A percentile compares a stretch with the other conserved stretches of the same genome.
Evolutionary conservation across 2,797 vertebrate species (phyloP).

Genomic region (Hozukius guyotensis): DNA sequence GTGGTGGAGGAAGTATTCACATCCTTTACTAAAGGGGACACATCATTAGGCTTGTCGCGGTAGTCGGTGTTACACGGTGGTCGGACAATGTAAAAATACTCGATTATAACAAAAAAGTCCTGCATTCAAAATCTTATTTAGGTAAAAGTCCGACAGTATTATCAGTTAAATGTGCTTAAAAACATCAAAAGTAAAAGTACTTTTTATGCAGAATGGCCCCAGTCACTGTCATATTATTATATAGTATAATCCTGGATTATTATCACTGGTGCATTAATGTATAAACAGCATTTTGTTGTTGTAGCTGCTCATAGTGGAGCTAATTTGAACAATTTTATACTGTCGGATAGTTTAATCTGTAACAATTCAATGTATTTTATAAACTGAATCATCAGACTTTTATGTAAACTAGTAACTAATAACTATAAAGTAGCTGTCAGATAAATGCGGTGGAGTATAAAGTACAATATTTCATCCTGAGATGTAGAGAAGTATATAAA

Average conservation of each 20-base stretch:
- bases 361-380: too few species aligned
- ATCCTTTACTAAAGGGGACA: neutral
- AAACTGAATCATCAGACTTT: too few species aligned
- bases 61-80: too few species aligned
- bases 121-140: neutral
- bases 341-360: neutral
- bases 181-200: too few species aligned
- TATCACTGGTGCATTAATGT: neutral
- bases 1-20: neutral
- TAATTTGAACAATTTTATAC: neutral
- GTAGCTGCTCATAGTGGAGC: too few species aligned
- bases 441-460: neutral
- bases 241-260: neutral
- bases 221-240: rapidly evolving
- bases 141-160: too few species aligned
- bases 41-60: too few species aligned
- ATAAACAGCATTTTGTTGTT: too few species aligned
- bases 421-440: too few species aligned
- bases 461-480: neutral
- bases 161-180: too few species aligned
- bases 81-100: neutral
- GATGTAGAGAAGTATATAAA: neutral
- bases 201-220: neutral
- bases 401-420: too few species aligned
- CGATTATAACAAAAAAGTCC: neutral